A percentile compares a stretch with the other conserved stretches of the same genome.
These are phyloP conservation scores for Drosophila imparisetae DNA, from an alignment of 2,888 invertebrate genomes.

Conservation along the genomic window DNA sequence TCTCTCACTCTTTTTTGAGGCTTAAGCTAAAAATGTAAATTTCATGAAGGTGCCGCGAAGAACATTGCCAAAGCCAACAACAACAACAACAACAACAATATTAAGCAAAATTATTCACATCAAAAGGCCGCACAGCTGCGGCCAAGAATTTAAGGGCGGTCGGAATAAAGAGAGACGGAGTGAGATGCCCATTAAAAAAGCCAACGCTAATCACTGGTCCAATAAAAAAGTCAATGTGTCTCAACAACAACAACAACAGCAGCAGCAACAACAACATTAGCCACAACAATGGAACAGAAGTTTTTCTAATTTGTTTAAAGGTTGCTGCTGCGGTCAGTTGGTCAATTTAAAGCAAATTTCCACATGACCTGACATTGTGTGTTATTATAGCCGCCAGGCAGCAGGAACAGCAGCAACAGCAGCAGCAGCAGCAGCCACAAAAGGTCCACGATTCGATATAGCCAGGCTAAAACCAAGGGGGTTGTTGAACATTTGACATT, in stretches of 20 bases:
- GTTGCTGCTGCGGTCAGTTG: constrained; percentile 73
- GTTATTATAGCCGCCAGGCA: constrained; percentile 49
- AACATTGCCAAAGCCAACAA: constrained; percentile 24
- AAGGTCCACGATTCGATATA: constrained; percentile 16
- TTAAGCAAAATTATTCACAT: constrained; percentile 71
- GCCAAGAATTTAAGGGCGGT: constrained; percentile 35
- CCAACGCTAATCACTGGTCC: constrained; percentile 54
- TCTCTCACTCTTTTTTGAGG: constrained; percentile 5
- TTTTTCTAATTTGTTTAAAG: constrained; percentile 71
- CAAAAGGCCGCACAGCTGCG: constrained; percentile 68
- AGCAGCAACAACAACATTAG: constrained; percentile 14
- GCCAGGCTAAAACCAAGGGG: constrained; percentile 4
- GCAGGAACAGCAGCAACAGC: neutral
- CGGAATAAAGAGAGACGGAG: neutral
- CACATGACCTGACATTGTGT: constrained; percentile 71
- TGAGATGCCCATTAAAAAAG: constrained; percentile 31
- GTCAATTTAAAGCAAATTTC: constrained; percentile 77
- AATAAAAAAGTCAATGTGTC: constrained; percentile 49
- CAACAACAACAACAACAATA: constrained; percentile 27
- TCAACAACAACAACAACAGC: constrained; percentile 6
- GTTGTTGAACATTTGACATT: constrained; percentile 61
- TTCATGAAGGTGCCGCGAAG: constrained; percentile 62
- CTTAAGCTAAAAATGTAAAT: constrained; percentile 67
- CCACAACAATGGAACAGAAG: constrained; percentile 56
- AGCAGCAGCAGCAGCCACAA: constrained; percentile 8